A percentile compares a stretch with the other conserved stretches of the same genome.
These are phyloP conservation scores for Caranx melampygus DNA, from an alignment of 2,113 vertebrate genomes.

Conservation along the genomic window DNA sequence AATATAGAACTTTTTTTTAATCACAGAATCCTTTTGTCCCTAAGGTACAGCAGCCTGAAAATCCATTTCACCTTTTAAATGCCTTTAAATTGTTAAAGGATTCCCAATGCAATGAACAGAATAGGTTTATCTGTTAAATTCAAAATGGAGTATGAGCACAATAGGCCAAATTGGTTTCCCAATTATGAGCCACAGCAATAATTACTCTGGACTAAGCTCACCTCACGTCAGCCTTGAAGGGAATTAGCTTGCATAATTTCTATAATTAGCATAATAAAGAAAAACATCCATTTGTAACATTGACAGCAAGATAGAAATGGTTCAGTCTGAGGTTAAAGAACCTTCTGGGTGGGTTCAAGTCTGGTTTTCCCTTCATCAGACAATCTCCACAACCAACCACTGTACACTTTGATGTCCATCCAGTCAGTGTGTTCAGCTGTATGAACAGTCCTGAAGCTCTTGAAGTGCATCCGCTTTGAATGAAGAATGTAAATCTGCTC, in stretches of 20 bases:
- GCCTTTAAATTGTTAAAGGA: constrained; percentile 54
- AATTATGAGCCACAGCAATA: constrained; percentile 58
- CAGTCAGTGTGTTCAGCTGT: not conserved
- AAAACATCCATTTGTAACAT: constrained; percentile 42
- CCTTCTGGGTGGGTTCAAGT: constrained; percentile 1
- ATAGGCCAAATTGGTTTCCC: constrained; percentile 61
- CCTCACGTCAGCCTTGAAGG: constrained; percentile 52
- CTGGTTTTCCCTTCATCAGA: not conserved
- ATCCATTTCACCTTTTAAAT: constrained; percentile 70
- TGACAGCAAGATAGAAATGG: constrained; percentile 35
- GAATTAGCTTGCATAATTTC: constrained; percentile 45
- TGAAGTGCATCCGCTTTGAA: constrained; percentile 11
- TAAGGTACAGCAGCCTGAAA: constrained; percentile 52
- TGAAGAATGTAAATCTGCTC: constrained; percentile 8
- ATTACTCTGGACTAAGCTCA: constrained; percentile 61
- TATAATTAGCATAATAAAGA: constrained; percentile 53
- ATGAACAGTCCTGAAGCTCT: constrained; percentile 8
- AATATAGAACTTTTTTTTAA: constrained; percentile 61
- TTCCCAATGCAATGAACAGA: constrained; percentile 52
- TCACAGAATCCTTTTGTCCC: constrained; percentile 49
- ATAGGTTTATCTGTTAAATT: constrained; percentile 67
- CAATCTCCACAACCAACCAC: not conserved
- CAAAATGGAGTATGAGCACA: constrained; percentile 55
- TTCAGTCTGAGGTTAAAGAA: not conserved
- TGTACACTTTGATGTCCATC: not conserved